Conservation (phyloP, 2,888 invertebrate genomes). For the Drosophila rubida region DNA sequence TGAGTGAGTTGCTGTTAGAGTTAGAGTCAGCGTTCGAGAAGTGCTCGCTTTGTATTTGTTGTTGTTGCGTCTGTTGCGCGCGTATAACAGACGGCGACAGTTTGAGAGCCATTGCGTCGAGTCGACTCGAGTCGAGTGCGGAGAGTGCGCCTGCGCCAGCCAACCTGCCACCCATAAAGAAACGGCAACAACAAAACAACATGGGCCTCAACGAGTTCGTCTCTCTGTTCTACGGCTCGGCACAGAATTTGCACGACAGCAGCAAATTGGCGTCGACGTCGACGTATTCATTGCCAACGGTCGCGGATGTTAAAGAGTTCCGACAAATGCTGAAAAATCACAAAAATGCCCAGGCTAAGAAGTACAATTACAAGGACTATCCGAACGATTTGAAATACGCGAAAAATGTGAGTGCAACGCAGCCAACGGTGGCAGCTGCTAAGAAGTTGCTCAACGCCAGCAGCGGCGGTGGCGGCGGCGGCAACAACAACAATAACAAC, state of each 20-base stretch:
- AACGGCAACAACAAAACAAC: not conserved
- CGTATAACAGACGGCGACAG: slow-evolving; percentile 62
- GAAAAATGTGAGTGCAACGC: slow-evolving; percentile 58
- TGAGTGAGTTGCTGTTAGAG: slow-evolving; percentile 3
- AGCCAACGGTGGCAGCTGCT: slow-evolving; percentile 27
- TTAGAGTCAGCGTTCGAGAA: too few relatives aligned
- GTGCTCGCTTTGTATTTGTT: slow-evolving; percentile 6
- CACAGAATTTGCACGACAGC: slow-evolving; percentile 79
- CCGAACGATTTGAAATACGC: slow-evolving; percentile 78
- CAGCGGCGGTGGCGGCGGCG: not conserved
- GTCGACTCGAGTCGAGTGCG: too few relatives aligned
- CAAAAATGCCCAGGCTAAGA: slow-evolving; percentile 80
- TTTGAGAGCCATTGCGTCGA: slow-evolving; percentile 51
- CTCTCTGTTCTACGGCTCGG: slow-evolving; percentile 84
- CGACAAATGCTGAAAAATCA: slow-evolving; percentile 83
- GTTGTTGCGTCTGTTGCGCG: slow-evolving; percentile 20
- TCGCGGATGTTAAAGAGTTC: slow-evolving; percentile 73
- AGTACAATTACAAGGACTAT: slow-evolving; percentile 80
- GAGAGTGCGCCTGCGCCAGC: slow-evolving; percentile 54
- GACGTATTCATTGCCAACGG: slow-evolving; percentile 71
- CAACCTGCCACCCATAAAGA: too few relatives aligned
- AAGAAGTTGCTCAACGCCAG: slow-evolving; percentile 60
- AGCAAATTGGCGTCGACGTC: slow-evolving; percentile 67
- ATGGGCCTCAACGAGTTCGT: slow-evolving; percentile 85
- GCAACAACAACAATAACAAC: slow-evolving; percentile 35